phyloP scores from a whole-genome alignment of 1,140 invertebrate genomes.

The Drosophila orosa region DNA sequence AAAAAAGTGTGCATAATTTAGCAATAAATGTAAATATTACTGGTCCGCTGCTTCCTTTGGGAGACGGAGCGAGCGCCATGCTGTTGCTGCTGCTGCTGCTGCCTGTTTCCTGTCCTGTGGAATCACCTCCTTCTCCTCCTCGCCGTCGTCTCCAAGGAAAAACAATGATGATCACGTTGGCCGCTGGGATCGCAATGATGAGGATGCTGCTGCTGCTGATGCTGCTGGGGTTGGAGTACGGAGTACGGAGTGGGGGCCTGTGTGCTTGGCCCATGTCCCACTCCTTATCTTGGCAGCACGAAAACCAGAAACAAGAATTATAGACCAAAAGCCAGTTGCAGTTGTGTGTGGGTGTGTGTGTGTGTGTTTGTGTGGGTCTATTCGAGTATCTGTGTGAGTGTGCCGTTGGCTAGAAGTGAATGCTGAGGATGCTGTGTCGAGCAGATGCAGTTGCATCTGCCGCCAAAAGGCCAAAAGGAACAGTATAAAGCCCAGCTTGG shows the following conservation, averaged over 20 bases:
- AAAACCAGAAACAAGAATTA: constrained; percentile 81
- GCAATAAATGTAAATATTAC: constrained; percentile 83
- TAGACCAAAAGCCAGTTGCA: constrained; percentile 80
- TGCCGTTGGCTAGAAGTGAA: constrained; percentile 65
- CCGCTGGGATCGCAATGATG: constrained; percentile 52
- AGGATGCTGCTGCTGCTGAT: constrained; percentile 25
- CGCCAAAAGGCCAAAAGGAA: constrained; percentile 26
- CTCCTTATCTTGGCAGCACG: constrained; percentile 75
- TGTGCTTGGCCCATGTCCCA: constrained; percentile 44
- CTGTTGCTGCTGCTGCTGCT: constrained; percentile 57
- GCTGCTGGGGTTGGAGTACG: constrained; percentile 16
- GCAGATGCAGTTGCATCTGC: constrained; percentile 64
- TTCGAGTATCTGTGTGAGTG: constrained; percentile 37
- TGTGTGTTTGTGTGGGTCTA: constrained; percentile 29
- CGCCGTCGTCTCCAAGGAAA: constrained; percentile 9
- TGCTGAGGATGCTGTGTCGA: constrained; percentile 38
- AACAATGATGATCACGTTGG: constrained; percentile 27
- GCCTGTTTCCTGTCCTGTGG: constrained; percentile 36
- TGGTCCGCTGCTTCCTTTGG: constrained; percentile 79
- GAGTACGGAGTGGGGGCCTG: constrained; percentile 1
- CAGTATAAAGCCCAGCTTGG: constrained; percentile 6
- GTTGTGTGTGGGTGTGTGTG: constrained; percentile 31
- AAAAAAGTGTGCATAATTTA: constrained; percentile 79
- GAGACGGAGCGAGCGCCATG: constrained; percentile 74
- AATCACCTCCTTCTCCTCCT: constrained; percentile 8